These are phyloP conservation scores for Rhinichthys klamathensis DNA, from an alignment of 2,113 vertebrate species.

Conservation along the genomic window DNA sequence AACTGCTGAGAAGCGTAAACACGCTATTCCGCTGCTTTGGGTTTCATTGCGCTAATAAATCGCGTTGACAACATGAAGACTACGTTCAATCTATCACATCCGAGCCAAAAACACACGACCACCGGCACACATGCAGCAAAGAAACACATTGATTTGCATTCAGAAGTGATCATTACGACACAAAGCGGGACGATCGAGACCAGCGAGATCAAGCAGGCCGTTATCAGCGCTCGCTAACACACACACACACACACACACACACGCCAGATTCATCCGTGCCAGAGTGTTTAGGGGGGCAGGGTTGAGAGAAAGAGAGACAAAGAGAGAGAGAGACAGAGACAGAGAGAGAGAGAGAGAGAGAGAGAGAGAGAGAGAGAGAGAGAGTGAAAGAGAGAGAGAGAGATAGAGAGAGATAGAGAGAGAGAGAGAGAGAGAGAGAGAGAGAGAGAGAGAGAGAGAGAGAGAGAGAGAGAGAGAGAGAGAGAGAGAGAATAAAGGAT, in stretches of 20 bases:
- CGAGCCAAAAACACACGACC: neutral
- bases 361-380: neutral
- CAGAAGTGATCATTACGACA: neutral
- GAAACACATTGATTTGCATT: neutral
- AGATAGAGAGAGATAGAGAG: neutral
- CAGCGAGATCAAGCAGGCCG: constrained; percentile 38
- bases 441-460: neutral
- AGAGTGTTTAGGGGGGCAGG: constrained; percentile 47
- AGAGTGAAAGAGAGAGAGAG: neutral
- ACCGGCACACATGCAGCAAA: neutral
- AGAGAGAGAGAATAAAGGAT: neutral
- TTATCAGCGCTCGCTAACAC: constrained; percentile 15
- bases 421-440: neutral
- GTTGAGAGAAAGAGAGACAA: neutral
- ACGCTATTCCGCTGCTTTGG: constrained; percentile 36
- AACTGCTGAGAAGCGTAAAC: constrained; percentile 49
- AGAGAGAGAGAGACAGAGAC: neutral
- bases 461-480: neutral
- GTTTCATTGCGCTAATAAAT: constrained; percentile 49
- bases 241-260: constrained; percentile 12
- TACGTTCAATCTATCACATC: constrained; percentile 37
- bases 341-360: neutral
- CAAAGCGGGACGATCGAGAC: neutral
- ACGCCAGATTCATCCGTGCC: constrained; percentile 47
- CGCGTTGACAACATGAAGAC: constrained; percentile 47